Evolutionary conservation across 2,797 vertebrate genomes (phyloP).

Genomic region (Characodon lateralis): DNA sequence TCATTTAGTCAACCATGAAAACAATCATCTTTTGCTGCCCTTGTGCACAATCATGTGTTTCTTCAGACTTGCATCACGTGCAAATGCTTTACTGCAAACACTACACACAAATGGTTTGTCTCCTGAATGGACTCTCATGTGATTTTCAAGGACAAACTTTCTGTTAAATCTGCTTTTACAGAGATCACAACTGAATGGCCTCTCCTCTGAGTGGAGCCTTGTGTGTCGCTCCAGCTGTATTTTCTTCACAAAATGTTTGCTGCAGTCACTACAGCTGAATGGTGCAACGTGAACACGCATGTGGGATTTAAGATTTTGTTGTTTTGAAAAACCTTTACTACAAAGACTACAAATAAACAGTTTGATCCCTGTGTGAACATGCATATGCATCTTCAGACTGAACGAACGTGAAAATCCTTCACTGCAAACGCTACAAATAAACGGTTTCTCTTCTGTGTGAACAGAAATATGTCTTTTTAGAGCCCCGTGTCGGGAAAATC

Average conservation of each 20-base stretch:
- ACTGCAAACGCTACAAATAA: neutral
- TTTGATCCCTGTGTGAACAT: neutral
- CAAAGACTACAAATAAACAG: neutral
- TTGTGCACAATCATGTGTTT: neutral
- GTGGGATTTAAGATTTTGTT: neutral
- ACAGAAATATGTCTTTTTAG: conserved; percentile 3
- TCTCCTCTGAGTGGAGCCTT: too few species aligned
- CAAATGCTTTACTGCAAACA: neutral
- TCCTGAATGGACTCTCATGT: neutral
- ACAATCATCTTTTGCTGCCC: neutral
- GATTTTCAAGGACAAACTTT: neutral
- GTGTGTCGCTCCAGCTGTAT: too few species aligned
- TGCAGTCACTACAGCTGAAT: too few species aligned
- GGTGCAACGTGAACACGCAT: neutral
- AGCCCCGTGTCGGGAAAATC: conserved; percentile 1
- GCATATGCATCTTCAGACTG: neutral
- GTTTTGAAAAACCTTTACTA: neutral
- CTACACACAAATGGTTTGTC: conserved; percentile 4
- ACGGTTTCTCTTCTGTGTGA: neutral
- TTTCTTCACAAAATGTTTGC: too few species aligned
- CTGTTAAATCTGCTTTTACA: neutral
- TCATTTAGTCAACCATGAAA: too few species aligned
- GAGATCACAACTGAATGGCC: neutral
- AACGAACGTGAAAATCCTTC: neutral
- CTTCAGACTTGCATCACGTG: neutral